phyloP scores from a whole-genome alignment of 2,888 invertebrate genomes.

The Pemphredon lugubris region DNA sequence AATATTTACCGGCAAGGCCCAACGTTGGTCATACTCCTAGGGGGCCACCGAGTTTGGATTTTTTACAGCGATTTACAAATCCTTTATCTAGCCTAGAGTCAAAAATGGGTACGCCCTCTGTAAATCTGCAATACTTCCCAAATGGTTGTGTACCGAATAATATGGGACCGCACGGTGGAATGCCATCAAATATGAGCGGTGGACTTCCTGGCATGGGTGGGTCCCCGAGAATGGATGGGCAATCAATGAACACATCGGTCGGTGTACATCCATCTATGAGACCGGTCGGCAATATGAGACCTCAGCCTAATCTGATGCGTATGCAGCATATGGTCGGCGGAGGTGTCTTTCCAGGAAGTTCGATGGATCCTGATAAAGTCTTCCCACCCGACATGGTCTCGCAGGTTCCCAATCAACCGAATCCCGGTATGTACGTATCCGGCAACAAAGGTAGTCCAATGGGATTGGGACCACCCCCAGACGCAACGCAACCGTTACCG shows the following conservation, averaged over 20 bases:
- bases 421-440: slow-evolving; percentile 84
- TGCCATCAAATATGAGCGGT: slow-evolving; percentile 81
- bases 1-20: slow-evolving; percentile 97
- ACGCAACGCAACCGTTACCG: slow-evolving; percentile 88
- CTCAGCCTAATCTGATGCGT: slow-evolving; percentile 78
- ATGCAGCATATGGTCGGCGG: slow-evolving; percentile 81
- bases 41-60: slow-evolving; percentile 94
- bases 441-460: slow-evolving; percentile 84
- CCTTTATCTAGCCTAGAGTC: slow-evolving; percentile 88
- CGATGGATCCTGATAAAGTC: slow-evolving; percentile 79
- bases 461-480: slow-evolving; percentile 83
- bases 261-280: slow-evolving; percentile 79
- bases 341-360: slow-evolving; percentile 77
- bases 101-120: slow-evolving; percentile 86
- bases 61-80: slow-evolving; percentile 93
- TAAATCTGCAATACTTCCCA: slow-evolving; percentile 89
- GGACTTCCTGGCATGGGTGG: slow-evolving; percentile 78
- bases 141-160: slow-evolving; percentile 83
- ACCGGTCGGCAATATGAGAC: slow-evolving; percentile 80
- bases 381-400: slow-evolving; percentile 79
- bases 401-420: slow-evolving; percentile 76
- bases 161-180: slow-evolving; percentile 80
- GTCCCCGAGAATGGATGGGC: slow-evolving; percentile 79
- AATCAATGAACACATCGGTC: slow-evolving; percentile 81
- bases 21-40: slow-evolving; percentile 89